Conservation (phyloP, 2,888 invertebrate genomes). For the Lepidocyrtinus sp. region DNA sequence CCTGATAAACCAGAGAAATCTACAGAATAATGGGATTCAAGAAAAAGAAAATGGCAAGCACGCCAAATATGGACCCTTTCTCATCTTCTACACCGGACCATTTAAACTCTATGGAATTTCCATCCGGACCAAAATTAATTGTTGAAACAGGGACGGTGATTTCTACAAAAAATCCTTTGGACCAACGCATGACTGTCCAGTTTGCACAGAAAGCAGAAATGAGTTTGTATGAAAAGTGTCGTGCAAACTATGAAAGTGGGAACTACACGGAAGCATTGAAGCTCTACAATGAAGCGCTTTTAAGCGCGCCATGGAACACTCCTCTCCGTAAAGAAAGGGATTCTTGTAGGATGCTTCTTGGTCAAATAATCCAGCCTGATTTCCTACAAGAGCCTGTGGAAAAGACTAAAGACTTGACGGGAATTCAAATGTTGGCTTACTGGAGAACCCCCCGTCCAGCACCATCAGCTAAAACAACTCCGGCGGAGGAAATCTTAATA, state of each 20-base stretch:
- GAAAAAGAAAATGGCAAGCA: too few relatives aligned
- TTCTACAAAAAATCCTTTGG: too few relatives aligned
- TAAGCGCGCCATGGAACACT: neutral
- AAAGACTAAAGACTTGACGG: neutral
- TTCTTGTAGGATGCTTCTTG: neutral
- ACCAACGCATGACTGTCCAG: too few relatives aligned
- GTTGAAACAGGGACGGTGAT: too few relatives aligned
- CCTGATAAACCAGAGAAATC: too few relatives aligned
- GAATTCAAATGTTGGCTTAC: neutral
- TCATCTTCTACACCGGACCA: too few relatives aligned
- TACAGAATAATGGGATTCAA: too few relatives aligned
- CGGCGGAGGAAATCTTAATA: constrained; percentile 1
- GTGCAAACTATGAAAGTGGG: neutral
- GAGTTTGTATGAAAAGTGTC: neutral
- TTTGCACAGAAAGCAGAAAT: too few relatives aligned
- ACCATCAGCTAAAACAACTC: neutral
- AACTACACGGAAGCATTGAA: neutral
- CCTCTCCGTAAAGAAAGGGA: neutral
- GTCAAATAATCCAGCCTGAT: neutral
- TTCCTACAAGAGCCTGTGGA: neutral
- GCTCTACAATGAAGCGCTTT: neutral
- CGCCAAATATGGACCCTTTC: too few relatives aligned
- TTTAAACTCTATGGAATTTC: too few relatives aligned
- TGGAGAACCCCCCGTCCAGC: neutral
- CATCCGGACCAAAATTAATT: too few relatives aligned